Conservation (phyloP, 64 coral and sea anemone genomes). For the Hydrozoanthus tunicans region DNA sequence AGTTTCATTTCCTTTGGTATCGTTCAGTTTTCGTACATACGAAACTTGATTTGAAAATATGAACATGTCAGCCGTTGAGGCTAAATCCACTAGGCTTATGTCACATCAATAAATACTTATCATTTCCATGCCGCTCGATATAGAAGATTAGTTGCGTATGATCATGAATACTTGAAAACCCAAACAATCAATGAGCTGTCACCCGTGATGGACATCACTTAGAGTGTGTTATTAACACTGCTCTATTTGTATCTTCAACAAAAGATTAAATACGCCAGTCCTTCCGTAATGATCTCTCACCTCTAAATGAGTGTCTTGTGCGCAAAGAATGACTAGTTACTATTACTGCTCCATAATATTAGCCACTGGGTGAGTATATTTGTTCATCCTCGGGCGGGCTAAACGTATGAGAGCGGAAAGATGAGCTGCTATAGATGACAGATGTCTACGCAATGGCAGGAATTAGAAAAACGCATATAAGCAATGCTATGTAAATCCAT, state of each 20-base stretch:
- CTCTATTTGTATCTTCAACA: constrained; percentile 38
- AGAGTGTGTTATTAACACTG: constrained; percentile 34
- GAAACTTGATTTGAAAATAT: no score
- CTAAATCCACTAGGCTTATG: constrained; percentile 4
- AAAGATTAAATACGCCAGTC: constrained; percentile 26
- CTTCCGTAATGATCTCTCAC: not conserved
- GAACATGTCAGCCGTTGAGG: not conserved
- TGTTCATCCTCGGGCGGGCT: not conserved
- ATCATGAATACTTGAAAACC: not conserved
- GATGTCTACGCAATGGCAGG: constrained; percentile 19
- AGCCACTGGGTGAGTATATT: not conserved
- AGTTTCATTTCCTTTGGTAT: not conserved
- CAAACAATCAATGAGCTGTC: constrained; percentile 11
- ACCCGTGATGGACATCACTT: constrained; percentile 47
- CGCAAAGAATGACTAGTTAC: not conserved
- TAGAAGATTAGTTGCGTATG: not conserved
- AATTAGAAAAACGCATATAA: constrained; percentile 56
- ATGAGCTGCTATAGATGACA: constrained; percentile 23
- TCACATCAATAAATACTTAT: constrained; percentile 10
- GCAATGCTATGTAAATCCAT: constrained; percentile 56
- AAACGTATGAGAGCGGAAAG: not conserved
- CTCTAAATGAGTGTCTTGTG: constrained; percentile 2
- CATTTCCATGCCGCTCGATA: not conserved
- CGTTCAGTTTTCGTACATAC: not conserved
- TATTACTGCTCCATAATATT: not conserved